A percentile compares a stretch with the other conserved stretches of the same genome.
phyloP scores from a whole-genome alignment of 2,113 vertebrate genomes.

The Pollachius pollachius region DNA sequence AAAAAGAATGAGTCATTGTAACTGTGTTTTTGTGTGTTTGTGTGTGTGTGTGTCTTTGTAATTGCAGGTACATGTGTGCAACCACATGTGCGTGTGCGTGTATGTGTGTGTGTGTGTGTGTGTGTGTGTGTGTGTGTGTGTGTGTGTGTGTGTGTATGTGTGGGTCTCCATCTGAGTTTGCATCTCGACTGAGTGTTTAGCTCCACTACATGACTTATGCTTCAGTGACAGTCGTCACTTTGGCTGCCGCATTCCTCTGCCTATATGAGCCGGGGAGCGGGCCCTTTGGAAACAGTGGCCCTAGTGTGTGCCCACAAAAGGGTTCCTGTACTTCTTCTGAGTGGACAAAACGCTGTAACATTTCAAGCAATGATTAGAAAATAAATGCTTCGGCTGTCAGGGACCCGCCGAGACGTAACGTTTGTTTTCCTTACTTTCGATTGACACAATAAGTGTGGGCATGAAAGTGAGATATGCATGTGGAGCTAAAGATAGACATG shows the following conservation, averaged over 20 bases:
- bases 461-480: no score
- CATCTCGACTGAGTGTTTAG: not conserved
- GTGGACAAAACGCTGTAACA: constrained; percentile 9
- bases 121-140: constrained; percentile 14
- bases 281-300: constrained; percentile 33
- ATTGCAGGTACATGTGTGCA: not conserved
- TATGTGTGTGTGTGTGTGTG: not conserved
- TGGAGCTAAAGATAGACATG: no score
- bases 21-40: no score
- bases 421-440: constrained; percentile 37
- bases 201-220: constrained; percentile 8
- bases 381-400: constrained; percentile 47
- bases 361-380: constrained; percentile 46
- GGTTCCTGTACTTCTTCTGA: constrained; percentile 28
- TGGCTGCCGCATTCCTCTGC: constrained; percentile 24
- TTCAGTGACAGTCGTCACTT: constrained; percentile 24
- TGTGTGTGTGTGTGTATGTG: constrained; percentile 1
- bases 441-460: not conserved
- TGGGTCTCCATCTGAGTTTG: not conserved
- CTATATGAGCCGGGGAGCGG: constrained; percentile 11
- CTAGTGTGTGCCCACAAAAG: constrained; percentile 35
- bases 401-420: constrained; percentile 30
- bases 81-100: not conserved
- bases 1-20: no score
- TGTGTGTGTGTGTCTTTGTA: constrained; percentile 14